Percentiles rank a stretch among this genome's conserved stretches.
Conservation (phyloP, 2,888 invertebrate genomes). For the Synanthedon myopaeformis region DNA sequence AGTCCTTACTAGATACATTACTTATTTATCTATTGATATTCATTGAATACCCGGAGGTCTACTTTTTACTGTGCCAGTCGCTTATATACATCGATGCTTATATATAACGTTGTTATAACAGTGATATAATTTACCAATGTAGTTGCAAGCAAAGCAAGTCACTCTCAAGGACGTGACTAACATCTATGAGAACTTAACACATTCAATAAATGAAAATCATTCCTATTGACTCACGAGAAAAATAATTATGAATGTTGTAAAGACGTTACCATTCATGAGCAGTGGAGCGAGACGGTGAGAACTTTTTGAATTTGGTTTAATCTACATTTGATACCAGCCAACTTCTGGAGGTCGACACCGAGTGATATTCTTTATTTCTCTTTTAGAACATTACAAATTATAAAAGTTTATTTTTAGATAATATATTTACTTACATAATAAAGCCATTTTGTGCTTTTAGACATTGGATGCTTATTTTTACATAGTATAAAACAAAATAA, state of each 20-base stretch:
- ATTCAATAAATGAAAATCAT: constrained; percentile 21
- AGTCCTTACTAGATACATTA: too few relatives aligned
- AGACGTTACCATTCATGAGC: constrained; percentile 45
- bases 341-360: constrained; percentile 37
- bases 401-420: too few relatives aligned
- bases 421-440: too few relatives aligned
- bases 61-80: too few relatives aligned
- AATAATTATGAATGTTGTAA: constrained; percentile 55
- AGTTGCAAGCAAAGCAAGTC: constrained; percentile 10
- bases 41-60: neutral
- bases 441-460: too few relatives aligned
- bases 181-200: constrained; percentile 31
- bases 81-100: too few relatives aligned
- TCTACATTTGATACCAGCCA: constrained; percentile 58
- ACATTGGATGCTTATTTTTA: too few relatives aligned
- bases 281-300: constrained; percentile 63
- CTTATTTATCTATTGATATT: too few relatives aligned
- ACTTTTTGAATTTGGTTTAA: constrained; percentile 49
- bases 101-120: constrained; percentile 4
- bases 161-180: constrained; percentile 38
- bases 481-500: too few relatives aligned
- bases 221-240: constrained; percentile 61
- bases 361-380: constrained; percentile 16
- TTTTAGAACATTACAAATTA: too few relatives aligned
- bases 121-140: constrained; percentile 3